Percentiles rank a stretch among this genome's conserved stretches.
Evolutionary conservation across 2,113 vertebrate genomes (phyloP).

Genomic region (Dasyornis broadbenti): DNA sequence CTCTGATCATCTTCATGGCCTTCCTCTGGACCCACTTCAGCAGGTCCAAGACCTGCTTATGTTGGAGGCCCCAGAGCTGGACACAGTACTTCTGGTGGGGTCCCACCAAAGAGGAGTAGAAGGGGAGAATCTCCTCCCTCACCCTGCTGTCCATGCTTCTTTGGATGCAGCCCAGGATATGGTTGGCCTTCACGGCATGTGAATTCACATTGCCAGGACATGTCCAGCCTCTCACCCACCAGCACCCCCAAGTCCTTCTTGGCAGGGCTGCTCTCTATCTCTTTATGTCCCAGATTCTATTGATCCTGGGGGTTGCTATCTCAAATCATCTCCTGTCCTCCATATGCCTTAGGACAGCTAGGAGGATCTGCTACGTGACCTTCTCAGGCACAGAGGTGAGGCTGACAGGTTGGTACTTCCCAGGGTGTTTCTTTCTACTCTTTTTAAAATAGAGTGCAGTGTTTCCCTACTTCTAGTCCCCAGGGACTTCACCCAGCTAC

Average conservation of each 20-base stretch:
- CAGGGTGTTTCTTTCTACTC: neutral
- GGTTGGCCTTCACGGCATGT: neutral
- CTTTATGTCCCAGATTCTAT: neutral
- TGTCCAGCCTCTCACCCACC: neutral
- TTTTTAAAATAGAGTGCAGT: neutral
- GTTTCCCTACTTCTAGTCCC: neutral
- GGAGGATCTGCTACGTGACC: neutral
- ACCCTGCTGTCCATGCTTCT: neutral
- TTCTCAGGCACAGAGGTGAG: neutral
- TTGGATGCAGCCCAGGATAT: neutral
- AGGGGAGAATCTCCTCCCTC: neutral
- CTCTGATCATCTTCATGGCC: neutral
- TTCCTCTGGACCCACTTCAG: neutral
- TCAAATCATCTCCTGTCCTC: neutral
- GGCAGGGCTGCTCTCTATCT: neutral
- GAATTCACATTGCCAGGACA: neutral
- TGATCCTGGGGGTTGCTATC: neutral
- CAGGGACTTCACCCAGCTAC: neutral
- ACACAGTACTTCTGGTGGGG: neutral
- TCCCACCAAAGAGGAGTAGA: neutral
- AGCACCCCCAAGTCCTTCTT: neutral
- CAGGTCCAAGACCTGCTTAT: neutral
- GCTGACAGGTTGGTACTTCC: neutral
- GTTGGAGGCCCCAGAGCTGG: neutral
- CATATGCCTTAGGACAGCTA: neutral